Base-by-base conservation (phyloP, 35 echinoderm and acorn worm species). In the Holothuria glaberrima region DNA sequence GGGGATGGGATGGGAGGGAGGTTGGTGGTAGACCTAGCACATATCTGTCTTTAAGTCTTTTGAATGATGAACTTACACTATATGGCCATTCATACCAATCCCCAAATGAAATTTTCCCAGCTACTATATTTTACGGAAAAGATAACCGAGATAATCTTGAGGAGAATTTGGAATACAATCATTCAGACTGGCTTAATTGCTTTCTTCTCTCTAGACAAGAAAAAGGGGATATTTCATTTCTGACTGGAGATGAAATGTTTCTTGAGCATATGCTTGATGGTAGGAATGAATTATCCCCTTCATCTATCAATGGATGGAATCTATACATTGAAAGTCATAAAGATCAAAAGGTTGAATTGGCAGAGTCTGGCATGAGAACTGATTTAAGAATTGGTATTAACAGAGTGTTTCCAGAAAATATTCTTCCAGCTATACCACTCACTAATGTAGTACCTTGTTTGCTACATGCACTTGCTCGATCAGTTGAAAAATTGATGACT, bases 181-280 rank as follows among this genome's bases (percentile, higher is more conserved):
- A 24, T 48, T 52, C 78, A 52, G 19, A 44, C 6, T 82, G 78
- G 31, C 41, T 79, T 9, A 48, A 79, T 79, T 0, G 10, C 0
- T 79, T 79, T 18, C 17, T 78, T 20, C 13, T 12, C 6, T 38
- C 31, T 29, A 7, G 22, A 38, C n/a, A 34, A 38, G 9, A 7
- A n/a, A 12, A 34, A 5, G 30, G 30, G 0, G 31, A 38, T 22
- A 34, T 9, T 7, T 18, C 27, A 12, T 70, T 20, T 70, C 34
- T 88, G 45, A 68, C 46, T 88, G 85, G 85, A 45, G 85, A 88
- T 88, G 83, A 86, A 86, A 86, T 86, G 83, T 86, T 86, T 48
- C 33, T 86, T 3, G 87, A 89, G 26, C 67, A 89, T 57, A 46
- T 89, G 29, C 21, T 89, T 31, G 87, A 89, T 89, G 87, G 71